phyloP scores from a whole-genome alignment of 2,797 vertebrate genomes.

The Moxostoma hubbsi region DNA sequence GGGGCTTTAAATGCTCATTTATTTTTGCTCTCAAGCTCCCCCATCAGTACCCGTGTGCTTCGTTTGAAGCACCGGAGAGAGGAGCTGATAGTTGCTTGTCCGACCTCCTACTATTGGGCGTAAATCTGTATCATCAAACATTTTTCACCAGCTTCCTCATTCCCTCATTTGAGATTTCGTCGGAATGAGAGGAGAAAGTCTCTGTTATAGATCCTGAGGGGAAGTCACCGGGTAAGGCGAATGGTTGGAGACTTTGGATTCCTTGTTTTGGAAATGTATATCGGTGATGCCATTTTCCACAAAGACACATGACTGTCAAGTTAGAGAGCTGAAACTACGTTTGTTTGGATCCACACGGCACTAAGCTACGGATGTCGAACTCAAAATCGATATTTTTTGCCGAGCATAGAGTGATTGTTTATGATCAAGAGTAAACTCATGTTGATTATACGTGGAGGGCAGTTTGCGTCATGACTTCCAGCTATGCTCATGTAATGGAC shows the following conservation, averaged over 20 bases:
- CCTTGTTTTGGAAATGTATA: constrained; percentile 13
- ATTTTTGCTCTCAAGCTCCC: constrained; percentile 69
- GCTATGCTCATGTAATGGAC: constrained; percentile 95
- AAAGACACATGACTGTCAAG: constrained; percentile 28
- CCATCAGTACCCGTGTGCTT: constrained; percentile 72
- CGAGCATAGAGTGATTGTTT: constrained; percentile 24
- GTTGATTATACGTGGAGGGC: constrained; percentile 32
- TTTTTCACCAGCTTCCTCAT: constrained; percentile 67
- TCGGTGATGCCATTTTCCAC: constrained; percentile 12
- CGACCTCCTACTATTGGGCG: constrained; percentile 46
- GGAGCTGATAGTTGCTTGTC: constrained; percentile 42
- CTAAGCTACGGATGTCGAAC: constrained; percentile 26
- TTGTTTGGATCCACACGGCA: neutral
- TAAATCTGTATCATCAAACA: constrained; percentile 71
- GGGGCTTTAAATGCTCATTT: constrained; percentile 76
- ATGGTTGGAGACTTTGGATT: constrained; percentile 24
- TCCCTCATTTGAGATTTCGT: constrained; percentile 61
- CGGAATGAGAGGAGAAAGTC: constrained; percentile 54
- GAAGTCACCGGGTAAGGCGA: constrained; percentile 8
- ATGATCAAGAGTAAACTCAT: constrained; percentile 12
- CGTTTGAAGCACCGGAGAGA: constrained; percentile 71
- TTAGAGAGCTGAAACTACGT: neutral
- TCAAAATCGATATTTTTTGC: constrained; percentile 7
- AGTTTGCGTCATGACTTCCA: constrained; percentile 87
- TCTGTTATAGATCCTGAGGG: neutral